Evolutionary conservation across 2,797 vertebrate species (phyloP).

Genomic region (Anguilla anguilla): DNA sequence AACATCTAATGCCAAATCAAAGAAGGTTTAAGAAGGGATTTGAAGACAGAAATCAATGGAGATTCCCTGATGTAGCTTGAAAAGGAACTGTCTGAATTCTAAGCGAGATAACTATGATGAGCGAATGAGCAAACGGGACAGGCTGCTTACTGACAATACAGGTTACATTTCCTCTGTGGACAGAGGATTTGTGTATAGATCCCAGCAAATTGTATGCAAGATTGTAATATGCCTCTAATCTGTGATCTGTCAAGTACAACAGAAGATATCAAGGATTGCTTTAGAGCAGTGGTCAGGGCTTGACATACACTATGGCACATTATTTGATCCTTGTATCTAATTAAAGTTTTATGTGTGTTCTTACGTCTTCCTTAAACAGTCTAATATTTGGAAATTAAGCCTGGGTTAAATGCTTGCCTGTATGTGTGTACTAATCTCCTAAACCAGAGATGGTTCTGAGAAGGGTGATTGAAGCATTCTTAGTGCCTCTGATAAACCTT

Average conservation of each 20-base stretch:
- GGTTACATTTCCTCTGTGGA: neutral
- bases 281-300: neutral
- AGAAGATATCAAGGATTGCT: neutral
- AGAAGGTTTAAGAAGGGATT: neutral
- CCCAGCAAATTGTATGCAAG: neutral
- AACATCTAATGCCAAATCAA: conserved; percentile 15
- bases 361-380: neutral
- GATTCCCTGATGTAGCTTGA: neutral
- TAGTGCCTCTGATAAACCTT: neutral
- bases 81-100: neutral
- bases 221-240: neutral
- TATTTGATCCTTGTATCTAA: neutral
- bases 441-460: neutral
- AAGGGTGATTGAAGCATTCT: neutral
- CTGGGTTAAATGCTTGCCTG: neutral
- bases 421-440: neutral
- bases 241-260: neutral
- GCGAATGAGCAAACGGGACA: conserved; percentile 39
- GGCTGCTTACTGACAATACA: neutral
- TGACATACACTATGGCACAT: neutral
- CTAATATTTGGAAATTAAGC: neutral
- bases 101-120: neutral
- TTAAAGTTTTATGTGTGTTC: neutral
- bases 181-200: neutral
- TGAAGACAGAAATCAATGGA: conserved; percentile 8